These are phyloP conservation scores for Panagrolaimus sp. DNA, from an alignment of 1,140 invertebrate genomes.

Conservation along the genomic window DNA sequence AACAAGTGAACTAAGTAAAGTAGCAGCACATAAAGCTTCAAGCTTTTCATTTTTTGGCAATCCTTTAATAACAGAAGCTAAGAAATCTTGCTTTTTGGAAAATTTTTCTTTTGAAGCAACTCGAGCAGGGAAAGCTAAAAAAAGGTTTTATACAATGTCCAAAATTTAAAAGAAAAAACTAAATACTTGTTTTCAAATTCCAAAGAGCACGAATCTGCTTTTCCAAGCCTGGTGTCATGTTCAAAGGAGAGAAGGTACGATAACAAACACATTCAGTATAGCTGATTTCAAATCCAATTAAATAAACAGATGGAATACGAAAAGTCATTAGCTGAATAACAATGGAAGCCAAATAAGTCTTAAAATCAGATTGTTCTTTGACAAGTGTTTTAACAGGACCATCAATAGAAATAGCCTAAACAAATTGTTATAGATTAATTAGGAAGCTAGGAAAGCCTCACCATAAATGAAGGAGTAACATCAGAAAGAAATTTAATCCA, in stretches of 20 bases:
- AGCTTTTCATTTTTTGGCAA: neutral
- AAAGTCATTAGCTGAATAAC: constrained; percentile 38
- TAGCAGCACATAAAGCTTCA: constrained; percentile 1
- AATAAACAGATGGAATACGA: constrained; percentile 47
- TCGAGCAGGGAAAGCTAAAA: constrained; percentile 24
- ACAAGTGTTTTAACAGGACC: constrained; percentile 32
- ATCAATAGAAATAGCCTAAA: constrained; percentile 37
- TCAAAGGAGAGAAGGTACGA: neutral
- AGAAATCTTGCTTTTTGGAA: neutral
- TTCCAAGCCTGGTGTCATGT: constrained; percentile 20
- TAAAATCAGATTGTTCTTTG: constrained; percentile 33
- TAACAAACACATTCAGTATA: constrained; percentile 26
- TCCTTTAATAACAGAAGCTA: neutral
- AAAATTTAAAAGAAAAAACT: too few species aligned
- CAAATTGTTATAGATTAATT: too few species aligned
- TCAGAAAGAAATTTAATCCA: constrained; percentile 50
- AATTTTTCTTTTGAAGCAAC: neutral
- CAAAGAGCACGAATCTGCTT: constrained; percentile 35
- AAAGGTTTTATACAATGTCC: constrained; percentile 28
- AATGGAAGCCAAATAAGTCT: constrained; percentile 32
- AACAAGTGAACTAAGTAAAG: neutral
- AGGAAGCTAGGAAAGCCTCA: neutral
- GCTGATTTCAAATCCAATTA: constrained; percentile 43
- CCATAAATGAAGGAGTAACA: constrained; percentile 53
- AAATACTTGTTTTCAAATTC: neutral